These are phyloP conservation scores for Solen grandis DNA, from an alignment of 1,140 invertebrate genomes.

Conservation along the genomic window DNA sequence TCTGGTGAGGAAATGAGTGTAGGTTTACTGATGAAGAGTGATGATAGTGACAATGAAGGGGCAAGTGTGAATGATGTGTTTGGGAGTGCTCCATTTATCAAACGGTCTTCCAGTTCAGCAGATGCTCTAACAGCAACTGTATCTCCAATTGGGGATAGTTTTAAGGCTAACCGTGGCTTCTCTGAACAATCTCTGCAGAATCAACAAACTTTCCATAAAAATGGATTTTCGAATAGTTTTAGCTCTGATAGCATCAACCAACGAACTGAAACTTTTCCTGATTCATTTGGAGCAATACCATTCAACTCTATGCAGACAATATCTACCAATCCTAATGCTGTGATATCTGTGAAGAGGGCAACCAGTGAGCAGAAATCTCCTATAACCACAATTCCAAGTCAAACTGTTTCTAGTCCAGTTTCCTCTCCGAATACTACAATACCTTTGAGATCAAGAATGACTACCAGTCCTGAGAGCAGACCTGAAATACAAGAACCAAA, in stretches of 20 bases:
- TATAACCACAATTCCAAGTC: neutral
- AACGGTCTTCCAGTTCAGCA: slow-evolving; percentile 51
- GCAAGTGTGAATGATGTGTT: slow-evolving; percentile 85
- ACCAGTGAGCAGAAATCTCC: slow-evolving; percentile 29
- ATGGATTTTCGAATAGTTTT: slow-evolving; percentile 50
- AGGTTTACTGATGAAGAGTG: slow-evolving; percentile 30
- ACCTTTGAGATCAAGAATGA: slow-evolving; percentile 29
- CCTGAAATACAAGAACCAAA: slow-evolving; percentile 5
- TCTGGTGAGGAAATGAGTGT: slow-evolving; percentile 45
- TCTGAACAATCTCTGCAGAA: neutral
- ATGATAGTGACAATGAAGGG: slow-evolving; percentile 42
- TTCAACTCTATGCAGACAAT: slow-evolving; percentile 77
- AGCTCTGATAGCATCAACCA: slow-evolving; percentile 50
- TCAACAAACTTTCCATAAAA: neutral
- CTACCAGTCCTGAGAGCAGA: slow-evolving; percentile 38
- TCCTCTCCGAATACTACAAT: slow-evolving; percentile 46
- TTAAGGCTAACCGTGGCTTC: neutral
- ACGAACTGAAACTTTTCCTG: slow-evolving; percentile 68
- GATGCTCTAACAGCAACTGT: slow-evolving; percentile 15
- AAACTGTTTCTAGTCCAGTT: slow-evolving; percentile 51
- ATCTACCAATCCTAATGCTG: slow-evolving; percentile 3
- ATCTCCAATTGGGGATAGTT: neutral
- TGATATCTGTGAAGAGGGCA: slow-evolving; percentile 5
- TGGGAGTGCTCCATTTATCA: slow-evolving; percentile 87
- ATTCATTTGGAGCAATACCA: slow-evolving; percentile 85